phyloP scores from a whole-genome alignment of 2,888 invertebrate species.

The Euclidia mi region DNA sequence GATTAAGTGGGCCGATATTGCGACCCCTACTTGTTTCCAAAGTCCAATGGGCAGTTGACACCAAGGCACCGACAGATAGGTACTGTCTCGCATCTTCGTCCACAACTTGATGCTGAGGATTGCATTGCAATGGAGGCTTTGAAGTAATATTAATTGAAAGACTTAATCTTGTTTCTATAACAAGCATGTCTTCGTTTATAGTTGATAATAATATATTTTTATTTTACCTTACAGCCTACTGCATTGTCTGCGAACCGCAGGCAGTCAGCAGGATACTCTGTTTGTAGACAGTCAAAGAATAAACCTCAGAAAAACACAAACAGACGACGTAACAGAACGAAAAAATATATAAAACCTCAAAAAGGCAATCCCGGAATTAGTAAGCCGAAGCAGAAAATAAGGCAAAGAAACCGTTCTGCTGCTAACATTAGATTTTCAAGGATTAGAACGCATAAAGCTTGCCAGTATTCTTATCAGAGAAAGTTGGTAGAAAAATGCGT shows the following conservation, averaged over 20 bases:
- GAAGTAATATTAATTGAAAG: too few relatives aligned
- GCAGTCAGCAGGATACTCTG: background rate
- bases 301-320: constrained; percentile 1
- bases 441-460: constrained; percentile 27
- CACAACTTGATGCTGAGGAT: too few relatives aligned
- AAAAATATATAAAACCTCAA: too few relatives aligned
- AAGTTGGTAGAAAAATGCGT: constrained; percentile 16
- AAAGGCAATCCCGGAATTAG: background rate
- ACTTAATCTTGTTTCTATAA: too few relatives aligned
- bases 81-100: too few relatives aligned
- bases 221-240: constrained; percentile 18
- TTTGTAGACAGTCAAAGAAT: constrained; percentile 5
- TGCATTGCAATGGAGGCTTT: too few relatives aligned
- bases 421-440: background rate
- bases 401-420: background rate
- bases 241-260: background rate
- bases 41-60: too few relatives aligned
- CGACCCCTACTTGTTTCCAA: too few relatives aligned
- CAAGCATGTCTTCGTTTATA: too few relatives aligned
- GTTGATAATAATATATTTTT: too few relatives aligned
- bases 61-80: too few relatives aligned
- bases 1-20: too few relatives aligned
- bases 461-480: constrained; percentile 26
- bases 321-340: background rate
- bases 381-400: constrained; percentile 9